Base-by-base conservation (phyloP, 2,888 invertebrate genomes). In the Philereme transversata region DNA sequence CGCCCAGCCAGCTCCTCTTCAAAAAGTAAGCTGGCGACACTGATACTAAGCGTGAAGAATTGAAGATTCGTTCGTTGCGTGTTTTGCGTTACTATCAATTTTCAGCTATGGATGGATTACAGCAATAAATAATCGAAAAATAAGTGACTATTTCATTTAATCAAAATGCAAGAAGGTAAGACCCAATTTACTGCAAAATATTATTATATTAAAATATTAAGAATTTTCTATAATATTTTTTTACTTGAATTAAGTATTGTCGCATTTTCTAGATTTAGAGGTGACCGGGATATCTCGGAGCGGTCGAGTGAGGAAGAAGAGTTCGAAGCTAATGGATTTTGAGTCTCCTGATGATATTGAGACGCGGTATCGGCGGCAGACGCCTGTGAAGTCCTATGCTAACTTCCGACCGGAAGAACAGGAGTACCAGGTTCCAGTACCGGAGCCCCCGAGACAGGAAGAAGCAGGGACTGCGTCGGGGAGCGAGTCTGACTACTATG, bases 261-360 rank as follows among this genome's bases (percentile, higher is more conserved):
- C n/a, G 9, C 10, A 38, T 44, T 62, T 75, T 70, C 81, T 48
- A 52, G 96, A 96, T 91, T 92, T 96, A 77, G 96, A 96, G 87
- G 97, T 97, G 58, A 97, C 96, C 57, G 97, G 97, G 6, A 95
- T 97, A 45, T 98, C 98, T 4, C 94, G 98, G 60, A 97, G 98
- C 73, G 98, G 98, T 33, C 93, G 98, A 60, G 97, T 98, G 0
- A 93, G 98, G 57, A 99, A 99, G 90, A 99, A 98, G 87, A 98
- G 98, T 11, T 98, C 98, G 0, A 98, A 99, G 83, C 92, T 99
- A 47, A 95, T 97, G 88, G 99, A 98, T 84, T 99, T 98, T 88
- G 97, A 97, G 82, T 97, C 97, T 0, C 96, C 97, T 0, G 98
- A 98, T 81, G 98, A 97, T 77, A 95, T 96, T 53, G 97, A 96